Percentiles rank a stretch among this genome's conserved stretches.
These are phyloP conservation scores for Acromyrmex charruanus DNA, from an alignment of 1,140 invertebrate genomes.

Conservation along the genomic window DNA sequence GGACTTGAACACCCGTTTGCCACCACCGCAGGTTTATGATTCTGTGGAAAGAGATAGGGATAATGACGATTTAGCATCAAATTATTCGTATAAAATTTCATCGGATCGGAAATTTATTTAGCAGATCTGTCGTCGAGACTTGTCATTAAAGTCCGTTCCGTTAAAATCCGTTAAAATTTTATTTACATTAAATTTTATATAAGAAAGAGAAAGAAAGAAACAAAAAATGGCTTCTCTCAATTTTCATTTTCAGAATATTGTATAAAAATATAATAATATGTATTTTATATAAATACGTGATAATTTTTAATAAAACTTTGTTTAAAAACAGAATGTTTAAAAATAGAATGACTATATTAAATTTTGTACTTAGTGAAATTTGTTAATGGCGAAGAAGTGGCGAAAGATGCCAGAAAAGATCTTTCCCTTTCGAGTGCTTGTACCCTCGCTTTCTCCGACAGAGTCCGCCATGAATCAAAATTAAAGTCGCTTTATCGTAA, in stretches of 20 bases:
- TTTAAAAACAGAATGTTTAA: background rate
- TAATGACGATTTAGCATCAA: conserved; percentile 27
- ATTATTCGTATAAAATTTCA: conserved; percentile 32
- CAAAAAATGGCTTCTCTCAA: background rate
- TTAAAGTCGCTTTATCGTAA: conserved; percentile 81
- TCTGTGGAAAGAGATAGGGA: conserved; percentile 63
- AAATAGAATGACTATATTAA: background rate
- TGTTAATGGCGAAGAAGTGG: background rate
- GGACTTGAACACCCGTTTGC: conserved; percentile 78
- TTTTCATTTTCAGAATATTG: background rate
- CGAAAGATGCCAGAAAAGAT: conserved; percentile 31
- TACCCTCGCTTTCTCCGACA: conserved; percentile 34
- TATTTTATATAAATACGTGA: background rate
- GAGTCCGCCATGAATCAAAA: conserved; percentile 81
- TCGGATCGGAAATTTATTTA: background rate
- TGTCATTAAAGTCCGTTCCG: background rate
- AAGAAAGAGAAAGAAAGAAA: background rate
- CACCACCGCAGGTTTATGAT: conserved; percentile 81
- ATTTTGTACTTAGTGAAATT: conserved; percentile 37
- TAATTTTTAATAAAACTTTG: conserved; percentile 1
- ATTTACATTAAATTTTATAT: background rate
- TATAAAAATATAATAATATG: background rate
- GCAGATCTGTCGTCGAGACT: background rate
- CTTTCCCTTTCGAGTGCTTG: background rate
- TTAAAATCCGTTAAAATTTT: background rate